These are phyloP conservation scores for Otus scops DNA, from an alignment of 2,797 vertebrate genomes.

Conservation along the genomic window DNA sequence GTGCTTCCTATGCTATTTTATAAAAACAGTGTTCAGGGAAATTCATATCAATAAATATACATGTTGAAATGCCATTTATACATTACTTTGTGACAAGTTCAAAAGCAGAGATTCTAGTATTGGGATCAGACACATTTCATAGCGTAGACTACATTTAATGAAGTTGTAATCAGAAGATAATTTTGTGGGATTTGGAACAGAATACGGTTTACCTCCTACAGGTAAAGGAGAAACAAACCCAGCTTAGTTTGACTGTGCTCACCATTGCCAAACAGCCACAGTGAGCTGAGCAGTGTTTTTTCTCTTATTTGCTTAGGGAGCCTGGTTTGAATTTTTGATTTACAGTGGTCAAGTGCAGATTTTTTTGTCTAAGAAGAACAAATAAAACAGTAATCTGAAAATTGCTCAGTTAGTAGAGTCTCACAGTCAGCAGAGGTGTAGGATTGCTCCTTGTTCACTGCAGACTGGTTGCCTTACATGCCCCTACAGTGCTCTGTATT, in stretches of 20 bases:
- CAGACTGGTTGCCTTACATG: not conserved
- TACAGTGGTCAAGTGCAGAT: not conserved
- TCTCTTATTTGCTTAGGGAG: not conserved
- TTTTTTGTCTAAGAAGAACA: constrained; percentile 33
- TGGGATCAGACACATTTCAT: not conserved
- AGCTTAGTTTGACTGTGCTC: not conserved
- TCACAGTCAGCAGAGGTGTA: not conserved
- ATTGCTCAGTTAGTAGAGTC: not conserved
- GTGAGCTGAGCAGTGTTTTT: not conserved
- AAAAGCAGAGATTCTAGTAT: not conserved
- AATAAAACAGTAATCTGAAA: constrained; percentile 9
- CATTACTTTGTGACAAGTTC: not conserved
- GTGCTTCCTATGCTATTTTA: not conserved
- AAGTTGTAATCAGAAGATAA: not conserved
- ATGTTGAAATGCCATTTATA: not conserved
- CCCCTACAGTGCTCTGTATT: constrained; percentile 22
- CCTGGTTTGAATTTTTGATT: constrained; percentile 38
- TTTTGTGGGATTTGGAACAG: not conserved
- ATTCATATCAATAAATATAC: not conserved
- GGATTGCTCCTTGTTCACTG: not conserved
- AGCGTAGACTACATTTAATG: not conserved
- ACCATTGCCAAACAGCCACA: not conserved
- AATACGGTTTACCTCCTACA: not conserved
- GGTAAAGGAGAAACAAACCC: not conserved
- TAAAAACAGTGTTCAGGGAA: not conserved